Evolutionary conservation across 1,140 invertebrate species (phyloP).

Genomic region (Homarus americanus): DNA sequence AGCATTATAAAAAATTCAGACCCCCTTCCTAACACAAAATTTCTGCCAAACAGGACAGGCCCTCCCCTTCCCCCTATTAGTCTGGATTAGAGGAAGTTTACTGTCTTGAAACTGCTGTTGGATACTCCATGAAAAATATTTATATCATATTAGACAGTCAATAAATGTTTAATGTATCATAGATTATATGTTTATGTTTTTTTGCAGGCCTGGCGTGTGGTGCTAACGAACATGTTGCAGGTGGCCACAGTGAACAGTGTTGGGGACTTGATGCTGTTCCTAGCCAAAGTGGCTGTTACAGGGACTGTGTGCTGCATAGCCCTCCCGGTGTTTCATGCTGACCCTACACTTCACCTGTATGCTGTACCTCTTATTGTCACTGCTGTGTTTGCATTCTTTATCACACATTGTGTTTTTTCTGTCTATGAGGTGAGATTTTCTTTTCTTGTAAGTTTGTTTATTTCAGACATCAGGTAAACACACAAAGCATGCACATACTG

Average conservation of each 20-base stretch:
- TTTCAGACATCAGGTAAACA: no score
- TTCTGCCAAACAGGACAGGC: no score
- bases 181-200: neutral
- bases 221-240: constrained; percentile 79
- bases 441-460: no score
- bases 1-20: no score
- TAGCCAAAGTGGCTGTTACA: constrained; percentile 92
- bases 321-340: constrained; percentile 76
- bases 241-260: constrained; percentile 94
- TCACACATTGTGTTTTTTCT: constrained; percentile 93
- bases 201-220: constrained; percentile 58
- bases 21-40: no score
- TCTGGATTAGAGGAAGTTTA: no score
- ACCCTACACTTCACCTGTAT: constrained; percentile 81
- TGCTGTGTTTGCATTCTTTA: constrained; percentile 83
- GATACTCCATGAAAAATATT: no score
- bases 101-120: no score
- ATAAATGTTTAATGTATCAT: no score
- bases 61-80: no score
- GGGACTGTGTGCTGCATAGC: constrained; percentile 61
- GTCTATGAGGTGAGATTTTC: constrained; percentile 89
- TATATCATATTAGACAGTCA: no score
- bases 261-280: constrained; percentile 90
- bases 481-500: no score
- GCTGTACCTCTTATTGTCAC: constrained; percentile 79